Conservation (phyloP, 1,140 invertebrate species). For the Coptotermes formosanus region DNA sequence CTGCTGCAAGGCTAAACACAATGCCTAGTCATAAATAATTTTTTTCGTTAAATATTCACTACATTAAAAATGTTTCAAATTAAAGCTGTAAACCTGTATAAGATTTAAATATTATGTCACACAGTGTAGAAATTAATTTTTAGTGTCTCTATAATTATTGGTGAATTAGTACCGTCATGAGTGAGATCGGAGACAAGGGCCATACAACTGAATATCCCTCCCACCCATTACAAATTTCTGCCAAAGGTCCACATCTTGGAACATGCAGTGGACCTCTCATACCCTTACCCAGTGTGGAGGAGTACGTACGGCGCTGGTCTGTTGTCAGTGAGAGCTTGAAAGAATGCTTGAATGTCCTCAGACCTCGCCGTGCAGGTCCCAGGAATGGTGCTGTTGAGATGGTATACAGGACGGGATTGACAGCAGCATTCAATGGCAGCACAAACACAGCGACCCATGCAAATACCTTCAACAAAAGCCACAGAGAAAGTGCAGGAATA, state of each 20-base stretch:
- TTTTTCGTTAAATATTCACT: too few relatives aligned
- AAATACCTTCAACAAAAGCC: conserved; percentile 43
- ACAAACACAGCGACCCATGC: conserved; percentile 61
- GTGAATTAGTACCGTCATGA: too few relatives aligned
- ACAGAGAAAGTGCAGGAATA: conserved; percentile 12
- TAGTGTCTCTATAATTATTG: too few relatives aligned
- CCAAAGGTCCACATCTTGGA: neutral
- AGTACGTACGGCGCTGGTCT: conserved; percentile 36
- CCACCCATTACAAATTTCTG: neutral
- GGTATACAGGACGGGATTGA: conserved; percentile 59
- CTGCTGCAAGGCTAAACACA: too few relatives aligned
- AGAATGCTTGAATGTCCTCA: conserved; percentile 33
- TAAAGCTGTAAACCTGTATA: too few relatives aligned
- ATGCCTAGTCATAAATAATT: too few relatives aligned
- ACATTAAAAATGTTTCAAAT: too few relatives aligned
- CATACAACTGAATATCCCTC: neutral
- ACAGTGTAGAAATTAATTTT: too few relatives aligned
- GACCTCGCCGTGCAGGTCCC: conserved; percentile 33
- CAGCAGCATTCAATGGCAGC: conserved; percentile 56
- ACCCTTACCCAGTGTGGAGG: conserved; percentile 35
- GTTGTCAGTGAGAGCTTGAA: conserved; percentile 32
- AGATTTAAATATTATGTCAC: too few relatives aligned
- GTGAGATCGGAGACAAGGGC: too few relatives aligned
- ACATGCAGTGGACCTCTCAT: neutral
- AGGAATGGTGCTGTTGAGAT: conserved; percentile 49